Evolutionary conservation across 2,113 vertebrate species (phyloP).

Genomic region (Tragelaphus scriptus): DNA sequence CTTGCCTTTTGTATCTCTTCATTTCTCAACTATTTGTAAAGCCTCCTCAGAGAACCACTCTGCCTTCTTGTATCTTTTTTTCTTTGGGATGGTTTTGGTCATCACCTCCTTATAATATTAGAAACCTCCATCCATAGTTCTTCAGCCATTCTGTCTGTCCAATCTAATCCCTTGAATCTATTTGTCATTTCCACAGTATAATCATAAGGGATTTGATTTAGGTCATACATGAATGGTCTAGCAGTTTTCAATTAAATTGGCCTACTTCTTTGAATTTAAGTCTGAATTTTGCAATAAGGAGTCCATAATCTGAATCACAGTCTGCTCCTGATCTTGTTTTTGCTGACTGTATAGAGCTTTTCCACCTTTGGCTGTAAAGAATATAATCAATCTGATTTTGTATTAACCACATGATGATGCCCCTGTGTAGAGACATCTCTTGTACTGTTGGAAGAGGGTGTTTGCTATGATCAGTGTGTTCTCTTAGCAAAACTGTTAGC

Average conservation of each 20-base stretch:
- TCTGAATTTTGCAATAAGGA: neutral
- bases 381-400: neutral
- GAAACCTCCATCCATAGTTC: neutral
- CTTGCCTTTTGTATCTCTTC: neutral
- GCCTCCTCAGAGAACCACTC: neutral
- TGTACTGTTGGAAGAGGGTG: neutral
- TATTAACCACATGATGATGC: neutral
- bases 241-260: neutral
- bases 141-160: neutral
- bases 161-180: neutral
- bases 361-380: neutral
- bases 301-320: neutral
- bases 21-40: neutral
- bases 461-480: neutral
- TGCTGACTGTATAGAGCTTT: neutral
- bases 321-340: neutral
- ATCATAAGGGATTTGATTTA: neutral
- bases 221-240: neutral
- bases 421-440: neutral
- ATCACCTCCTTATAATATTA: neutral
- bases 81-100: neutral
- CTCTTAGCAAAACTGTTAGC: neutral
- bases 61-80: neutral
- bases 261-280: neutral
- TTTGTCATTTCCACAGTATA: neutral